Evolutionary conservation across 2,797 vertebrate genomes (phyloP).

Genomic region (Micromesistius poutassou): DNA sequence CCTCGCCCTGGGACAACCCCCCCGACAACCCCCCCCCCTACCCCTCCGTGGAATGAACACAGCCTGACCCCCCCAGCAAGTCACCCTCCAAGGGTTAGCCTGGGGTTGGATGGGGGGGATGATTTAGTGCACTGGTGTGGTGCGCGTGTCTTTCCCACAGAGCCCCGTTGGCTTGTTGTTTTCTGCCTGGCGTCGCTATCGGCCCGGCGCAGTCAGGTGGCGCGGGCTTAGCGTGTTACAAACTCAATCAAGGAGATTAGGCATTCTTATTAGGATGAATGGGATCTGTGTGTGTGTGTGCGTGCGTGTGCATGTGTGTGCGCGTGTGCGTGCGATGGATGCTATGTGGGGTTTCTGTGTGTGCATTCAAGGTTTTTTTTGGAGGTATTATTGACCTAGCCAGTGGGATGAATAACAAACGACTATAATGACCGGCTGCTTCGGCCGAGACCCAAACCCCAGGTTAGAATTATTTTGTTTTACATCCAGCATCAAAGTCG

Average conservation of each 20-base stretch:
- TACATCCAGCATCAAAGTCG: not conserved
- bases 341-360: constrained; percentile 12
- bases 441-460: constrained; percentile 35
- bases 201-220: no score
- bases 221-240: not conserved
- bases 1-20: no score
- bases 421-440: constrained; percentile 49
- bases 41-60: not conserved
- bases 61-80: not conserved
- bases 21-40: no score
- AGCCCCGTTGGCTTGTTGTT: no score
- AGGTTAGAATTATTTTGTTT: not conserved
- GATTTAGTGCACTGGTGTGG: no score
- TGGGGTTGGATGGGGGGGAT: not conserved
- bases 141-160: no score
- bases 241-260: not conserved
- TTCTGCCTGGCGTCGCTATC: no score
- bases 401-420: constrained; percentile 53
- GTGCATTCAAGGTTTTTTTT: constrained; percentile 7
- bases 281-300: not conserved
- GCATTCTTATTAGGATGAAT: not conserved
- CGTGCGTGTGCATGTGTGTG: not conserved
- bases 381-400: constrained; percentile 48
- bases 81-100: not conserved
- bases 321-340: not conserved